Evolutionary conservation across 2,797 vertebrate species (phyloP), one percentile per base, ranked within the genome.

Genomic region (Molothrus aeneus): DNA sequence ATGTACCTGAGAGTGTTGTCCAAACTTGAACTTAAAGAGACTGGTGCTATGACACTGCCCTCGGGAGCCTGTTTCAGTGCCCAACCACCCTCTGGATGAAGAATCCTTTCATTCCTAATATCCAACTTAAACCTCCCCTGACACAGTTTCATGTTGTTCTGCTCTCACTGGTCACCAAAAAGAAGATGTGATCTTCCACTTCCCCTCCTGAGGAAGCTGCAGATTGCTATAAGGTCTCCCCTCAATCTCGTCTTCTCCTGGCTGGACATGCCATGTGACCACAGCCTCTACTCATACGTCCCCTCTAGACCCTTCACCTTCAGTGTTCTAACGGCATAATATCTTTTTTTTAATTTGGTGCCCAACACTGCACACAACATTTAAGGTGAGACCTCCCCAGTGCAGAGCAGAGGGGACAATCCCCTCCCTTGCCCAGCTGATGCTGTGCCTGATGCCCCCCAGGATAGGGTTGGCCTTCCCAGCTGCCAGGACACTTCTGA

Each of bases 341-440:
- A 29, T 4, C 13, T 45, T 45, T 19, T 28, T 25, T n/a, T 6
- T 21, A 17, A 29, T 53, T 42, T 22, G 5, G 9, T 34, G 14
- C 43, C 51, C 36, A 42, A 6, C 13, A 20, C 16, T 7, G 7
- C 60, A 11, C 17, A 11, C 17, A 57, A 7, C 8, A 59, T 48
- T 59, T 6, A 20, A 50, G 36, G 19, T 45, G 54, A 60, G 28
- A 20, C 7, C 0, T 0, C 2, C 12, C 13, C 24, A 61, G n/a
- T 2, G 24, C 54, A 38, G 64, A 38, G 19, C 38, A 86, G 24
- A 69, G 45, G 0, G 40, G 47, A 60, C 29, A 77, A 38, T 17
- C 16, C 4, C 28, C 13, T 38, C 24, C 40, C 19, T 68, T 69
- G n/a, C 13, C 29, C 0, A 0, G 8, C 10, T 53, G n/a, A 24